These are phyloP conservation scores for Tinea pellionella DNA, from an alignment of 2,888 invertebrate genomes.

Conservation along the genomic window DNA sequence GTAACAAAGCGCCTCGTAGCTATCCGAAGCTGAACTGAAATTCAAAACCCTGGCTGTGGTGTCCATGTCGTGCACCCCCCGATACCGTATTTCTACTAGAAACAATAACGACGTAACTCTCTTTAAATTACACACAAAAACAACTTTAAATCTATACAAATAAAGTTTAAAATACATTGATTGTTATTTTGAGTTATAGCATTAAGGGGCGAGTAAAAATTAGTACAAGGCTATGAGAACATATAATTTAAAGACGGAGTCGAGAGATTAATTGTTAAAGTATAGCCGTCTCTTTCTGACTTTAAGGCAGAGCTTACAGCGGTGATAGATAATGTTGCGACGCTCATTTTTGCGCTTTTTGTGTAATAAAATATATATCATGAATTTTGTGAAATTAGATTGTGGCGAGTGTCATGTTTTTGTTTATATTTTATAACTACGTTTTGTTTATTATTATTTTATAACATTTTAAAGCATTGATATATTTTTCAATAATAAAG, in stretches of 20 bases:
- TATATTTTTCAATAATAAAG: too few species aligned
- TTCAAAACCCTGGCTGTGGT: conserved; percentile 67
- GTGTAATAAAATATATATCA: conserved; percentile 57
- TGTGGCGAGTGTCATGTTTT: conserved; percentile 56
- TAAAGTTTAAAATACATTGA: conserved; percentile 26
- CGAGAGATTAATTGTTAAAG: conserved; percentile 26
- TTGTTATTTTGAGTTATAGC: conserved; percentile 12
- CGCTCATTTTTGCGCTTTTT: conserved; percentile 61
- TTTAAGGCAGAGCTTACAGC: conserved; percentile 25
- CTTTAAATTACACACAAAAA: conserved; percentile 16
- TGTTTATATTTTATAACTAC: not conserved
- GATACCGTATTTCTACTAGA: conserved; percentile 58
- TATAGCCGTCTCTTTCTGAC: conserved; percentile 43
- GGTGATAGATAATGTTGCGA: conserved; percentile 39
- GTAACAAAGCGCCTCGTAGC: conserved; percentile 66
- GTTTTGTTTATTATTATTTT: not conserved
- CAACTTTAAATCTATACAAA: fast-evolving
- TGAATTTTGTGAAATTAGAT: conserved; percentile 68
- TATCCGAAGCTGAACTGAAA: conserved; percentile 70
- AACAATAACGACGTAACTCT: conserved; percentile 27
- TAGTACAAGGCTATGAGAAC: conserved; percentile 67
- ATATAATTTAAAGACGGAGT: conserved; percentile 68
- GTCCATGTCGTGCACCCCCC: conserved; percentile 68
- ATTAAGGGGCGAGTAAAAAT: not conserved
- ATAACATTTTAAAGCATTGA: too few species aligned